phyloP scores from a whole-genome alignment of 2,113 vertebrate species.

The Pampusana beccarii region DNA sequence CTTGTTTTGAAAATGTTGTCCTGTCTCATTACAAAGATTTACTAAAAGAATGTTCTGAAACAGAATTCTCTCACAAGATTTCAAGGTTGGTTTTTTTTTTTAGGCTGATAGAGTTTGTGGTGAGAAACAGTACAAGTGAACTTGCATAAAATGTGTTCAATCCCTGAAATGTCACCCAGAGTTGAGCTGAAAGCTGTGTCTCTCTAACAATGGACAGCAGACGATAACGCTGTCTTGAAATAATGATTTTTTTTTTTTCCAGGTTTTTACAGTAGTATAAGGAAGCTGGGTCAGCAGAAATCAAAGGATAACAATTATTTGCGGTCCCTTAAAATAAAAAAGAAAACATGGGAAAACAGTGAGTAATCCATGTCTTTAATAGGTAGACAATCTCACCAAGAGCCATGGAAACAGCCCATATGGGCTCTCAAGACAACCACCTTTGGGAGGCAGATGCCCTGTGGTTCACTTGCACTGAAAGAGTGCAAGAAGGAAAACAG shows the following conservation, averaged over 20 bases:
- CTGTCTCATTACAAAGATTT: background rate
- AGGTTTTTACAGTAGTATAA: background rate
- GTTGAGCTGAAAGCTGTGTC: background rate
- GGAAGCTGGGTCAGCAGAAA: background rate
- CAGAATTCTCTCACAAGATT: background rate
- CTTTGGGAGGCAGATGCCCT: background rate
- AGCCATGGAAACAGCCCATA: background rate
- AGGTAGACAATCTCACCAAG: background rate
- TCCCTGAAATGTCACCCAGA: background rate
- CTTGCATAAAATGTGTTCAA: background rate
- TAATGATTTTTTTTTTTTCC: background rate
- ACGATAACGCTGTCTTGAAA: background rate
- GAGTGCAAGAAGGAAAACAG: background rate
- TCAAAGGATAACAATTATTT: background rate
- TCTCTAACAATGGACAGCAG: background rate
- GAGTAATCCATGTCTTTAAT: background rate
- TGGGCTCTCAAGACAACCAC: background rate
- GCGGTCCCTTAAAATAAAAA: background rate
- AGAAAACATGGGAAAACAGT: background rate
- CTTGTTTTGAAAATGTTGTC: background rate
- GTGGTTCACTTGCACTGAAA: background rate
- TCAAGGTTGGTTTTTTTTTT: background rate
- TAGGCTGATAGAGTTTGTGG: background rate
- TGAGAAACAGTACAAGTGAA: background rate
- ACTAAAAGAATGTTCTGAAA: background rate